Base-by-base conservation (phyloP, 2,797 vertebrate genomes). In the Tadarida brasiliensis region DNA sequence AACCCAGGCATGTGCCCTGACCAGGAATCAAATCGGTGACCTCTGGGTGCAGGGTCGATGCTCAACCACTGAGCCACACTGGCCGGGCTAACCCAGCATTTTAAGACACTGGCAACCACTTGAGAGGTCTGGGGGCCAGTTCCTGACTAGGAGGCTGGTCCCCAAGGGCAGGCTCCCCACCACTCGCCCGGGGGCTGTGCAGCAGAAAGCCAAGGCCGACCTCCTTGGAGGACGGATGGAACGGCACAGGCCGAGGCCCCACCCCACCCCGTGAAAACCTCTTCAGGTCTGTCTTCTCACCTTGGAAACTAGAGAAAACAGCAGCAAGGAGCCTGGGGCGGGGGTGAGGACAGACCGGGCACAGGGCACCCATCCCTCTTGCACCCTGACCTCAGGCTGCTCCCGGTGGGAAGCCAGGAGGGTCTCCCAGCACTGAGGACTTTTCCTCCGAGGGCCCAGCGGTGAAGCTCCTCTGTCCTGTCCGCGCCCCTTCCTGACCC, bases 241-340 rank as follows among this genome's bases (percentile, higher is more conserved):
- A 1, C 10, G 5, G 20, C 19, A 1, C 33, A 19, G 20, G 30
- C 44, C 11, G 4, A 54, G 35, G 47, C 51, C 11, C 44, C 30
- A 1, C 1, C 5, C 0, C 33, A 17, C 9, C 33, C 8, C 1
- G n/a, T 74, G 57, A 17, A 54, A 51, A 30, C 9, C 14, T 67
- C 6, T 1, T 20, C 1, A 4, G 15, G 17, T 51, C 70, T 49
- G 24, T 24, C 35, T 56, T 68, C 28, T 73, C 20, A 11, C 35
- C 26, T 54, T 59, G 16, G 22, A 78, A 74, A 47, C 11, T 5
- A 33, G 57, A 68, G 20, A 59, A 39, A 61, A 26, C 33, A 35
- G 26, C 22, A 19, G 35, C 5, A 0, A 1, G 16, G 28, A 12
- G 15, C 49, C 16, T 0, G 1, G 24, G 20, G 7, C 16, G 35